A percentile compares a stretch with the other conserved stretches of the same genome.
Evolutionary conservation across 2,797 vertebrate species (phyloP).

Genomic region (Xenopus petersii): DNA sequence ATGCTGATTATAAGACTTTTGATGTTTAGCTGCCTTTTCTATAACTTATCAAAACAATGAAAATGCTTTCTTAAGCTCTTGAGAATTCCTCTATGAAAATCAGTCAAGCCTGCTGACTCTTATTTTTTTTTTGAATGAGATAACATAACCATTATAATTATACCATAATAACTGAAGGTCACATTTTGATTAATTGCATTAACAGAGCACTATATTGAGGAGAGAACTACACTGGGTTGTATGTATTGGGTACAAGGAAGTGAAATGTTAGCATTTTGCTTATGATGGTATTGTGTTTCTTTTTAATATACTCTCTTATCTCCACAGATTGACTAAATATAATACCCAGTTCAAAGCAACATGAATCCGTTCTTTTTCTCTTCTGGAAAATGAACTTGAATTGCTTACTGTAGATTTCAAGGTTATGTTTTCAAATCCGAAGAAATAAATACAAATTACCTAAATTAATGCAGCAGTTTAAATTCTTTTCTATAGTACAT

Average conservation of each 20-base stretch:
- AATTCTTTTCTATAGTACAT: too few species aligned
- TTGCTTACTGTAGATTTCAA: too few species aligned
- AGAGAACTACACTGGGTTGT: not conserved
- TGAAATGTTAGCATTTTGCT: conserved; percentile 2
- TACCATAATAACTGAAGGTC: conserved; percentile 16
- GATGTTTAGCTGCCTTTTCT: not conserved
- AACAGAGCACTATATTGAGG: not conserved
- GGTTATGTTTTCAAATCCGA: too few species aligned
- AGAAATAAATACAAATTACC: too few species aligned
- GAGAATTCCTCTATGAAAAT: not conserved
- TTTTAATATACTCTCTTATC: not conserved
- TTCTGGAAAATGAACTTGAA: too few species aligned
- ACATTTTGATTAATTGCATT: conserved; percentile 7
- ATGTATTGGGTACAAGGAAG: not conserved
- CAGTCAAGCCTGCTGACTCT: not conserved
- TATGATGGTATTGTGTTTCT: not conserved
- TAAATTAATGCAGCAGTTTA: too few species aligned
- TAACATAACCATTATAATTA: conserved; percentile 3
- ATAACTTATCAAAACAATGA: conserved; percentile 3
- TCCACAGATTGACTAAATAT: not conserved
- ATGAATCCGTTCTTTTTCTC: not conserved
- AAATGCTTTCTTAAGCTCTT: conserved; percentile 12
- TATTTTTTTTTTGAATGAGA: conserved; percentile 3
- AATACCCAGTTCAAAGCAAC: not conserved
- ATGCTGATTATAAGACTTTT: conserved; percentile 15